These are phyloP conservation scores for Drosophila subsilvestris DNA, from an alignment of 2,888 invertebrate genomes.

Conservation along the genomic window DNA sequence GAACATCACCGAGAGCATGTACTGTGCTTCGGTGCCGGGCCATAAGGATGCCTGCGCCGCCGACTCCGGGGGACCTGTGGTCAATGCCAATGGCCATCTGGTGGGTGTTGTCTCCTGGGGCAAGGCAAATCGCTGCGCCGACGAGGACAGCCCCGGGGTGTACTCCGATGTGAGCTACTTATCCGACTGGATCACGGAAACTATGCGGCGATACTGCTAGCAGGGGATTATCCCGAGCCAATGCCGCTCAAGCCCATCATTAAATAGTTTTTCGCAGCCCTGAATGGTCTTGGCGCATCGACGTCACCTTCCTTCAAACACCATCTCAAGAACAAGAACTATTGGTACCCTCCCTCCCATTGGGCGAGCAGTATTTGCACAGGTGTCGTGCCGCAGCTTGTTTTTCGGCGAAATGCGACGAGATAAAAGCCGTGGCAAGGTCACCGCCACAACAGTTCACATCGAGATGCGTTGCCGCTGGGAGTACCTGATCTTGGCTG, in stretches of 20 bases:
- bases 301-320: conserved; percentile 34
- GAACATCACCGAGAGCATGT: conserved; percentile 71
- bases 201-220: conserved; percentile 63
- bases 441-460: conserved; percentile 34
- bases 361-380: conserved; percentile 52
- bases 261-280: conserved; percentile 25
- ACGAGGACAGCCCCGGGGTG: conserved; percentile 89
- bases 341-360: conserved; percentile 15
- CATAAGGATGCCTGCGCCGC: conserved; percentile 78
- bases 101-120: conserved; percentile 89
- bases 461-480: conserved; percentile 55
- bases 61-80: conserved; percentile 83
- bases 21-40: conserved; percentile 72
- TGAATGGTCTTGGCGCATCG: conserved; percentile 17
- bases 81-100: conserved; percentile 66
- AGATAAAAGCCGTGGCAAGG: conserved; percentile 47
- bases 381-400: conserved; percentile 47
- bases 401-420: conserved; percentile 41
- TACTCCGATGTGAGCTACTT: conserved; percentile 84
- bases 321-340: conserved; percentile 17
- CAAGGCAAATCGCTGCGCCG: conserved; percentile 69
- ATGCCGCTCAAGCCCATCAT: conserved; percentile 39
- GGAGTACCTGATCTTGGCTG: conserved; percentile 44
- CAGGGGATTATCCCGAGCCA: not conserved
- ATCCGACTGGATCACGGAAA: conserved; percentile 65